Evolutionary conservation across 2,113 vertebrate species (phyloP), one percentile per base, ranked within the genome.

Genomic region (Dasypus novemcinctus): DNA sequence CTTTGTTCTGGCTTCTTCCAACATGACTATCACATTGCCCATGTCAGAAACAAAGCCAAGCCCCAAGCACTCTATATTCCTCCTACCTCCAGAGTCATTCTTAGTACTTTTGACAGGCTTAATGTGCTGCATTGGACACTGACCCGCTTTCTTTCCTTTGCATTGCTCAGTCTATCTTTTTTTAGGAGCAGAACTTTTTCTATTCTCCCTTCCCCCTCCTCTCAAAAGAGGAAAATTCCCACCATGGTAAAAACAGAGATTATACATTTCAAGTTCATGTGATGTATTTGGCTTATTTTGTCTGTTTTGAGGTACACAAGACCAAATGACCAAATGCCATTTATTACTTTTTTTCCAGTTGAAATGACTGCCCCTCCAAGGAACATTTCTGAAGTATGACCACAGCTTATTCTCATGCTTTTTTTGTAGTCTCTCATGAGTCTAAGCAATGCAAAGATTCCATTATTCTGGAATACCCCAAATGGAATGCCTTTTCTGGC

Each of bases 1-100:
- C 96, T 97, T 97, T 97, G 95, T 96, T 97, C 96, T 96, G 97
- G 96, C 88, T 97, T 80, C 69, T 87, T 97, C 87, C 93, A 97
- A 84, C 75, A n/a, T 23, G 17, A 95, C 83, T 93, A 96, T 96
- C 38, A 95, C 66, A 96, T 94, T 76, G 96, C 96, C 96, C 95
- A 97, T 95, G 95, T 87, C 87, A 97, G 91, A 97, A 97, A 96
- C 87, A 94, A 96, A 96, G 81, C 87, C 87, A 92, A 92, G 63
- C 76, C 96, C 74, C 57, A 71, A 36, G 84, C 54, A 94, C 81
- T 95, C 54, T 95, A 61, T 87, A 79, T 78, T 95, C 97, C 83
- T 83, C 38, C 94, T 92, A 66, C 59, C 93, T 91, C 68, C 89
- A 94, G 49, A 93, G 87, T 90, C 76, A 97, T 43, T 59, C 20